These are phyloP conservation scores for Ammodytes marinus DNA, from an alignment of 2,113 vertebrate genomes.

Conservation along the genomic window DNA sequence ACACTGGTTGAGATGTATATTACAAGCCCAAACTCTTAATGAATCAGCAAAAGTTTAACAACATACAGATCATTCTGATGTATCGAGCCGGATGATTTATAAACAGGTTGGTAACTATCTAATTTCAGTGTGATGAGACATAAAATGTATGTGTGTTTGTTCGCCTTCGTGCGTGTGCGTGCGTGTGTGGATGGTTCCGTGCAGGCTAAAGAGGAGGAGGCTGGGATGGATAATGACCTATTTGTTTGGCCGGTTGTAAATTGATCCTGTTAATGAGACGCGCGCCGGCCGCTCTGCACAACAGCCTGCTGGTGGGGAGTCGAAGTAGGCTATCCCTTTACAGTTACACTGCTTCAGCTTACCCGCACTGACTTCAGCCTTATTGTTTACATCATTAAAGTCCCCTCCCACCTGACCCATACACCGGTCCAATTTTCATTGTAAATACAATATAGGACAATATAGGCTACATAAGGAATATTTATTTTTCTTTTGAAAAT, in stretches of 20 bases:
- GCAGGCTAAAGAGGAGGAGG: constrained; percentile 1
- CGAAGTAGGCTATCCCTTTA: constrained; percentile 74
- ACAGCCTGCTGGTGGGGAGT: constrained; percentile 78
- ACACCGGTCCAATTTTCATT: constrained; percentile 10
- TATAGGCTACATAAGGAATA: neutral
- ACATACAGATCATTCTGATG: no score
- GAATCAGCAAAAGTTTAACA: neutral
- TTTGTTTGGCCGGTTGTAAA: constrained; percentile 75
- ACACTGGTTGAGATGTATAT: neutral
- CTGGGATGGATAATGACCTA: constrained; percentile 63
- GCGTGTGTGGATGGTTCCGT: neutral
- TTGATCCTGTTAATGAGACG: constrained; percentile 77
- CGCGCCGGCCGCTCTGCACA: constrained; percentile 50
- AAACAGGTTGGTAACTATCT: neutral
- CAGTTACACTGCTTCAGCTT: constrained; percentile 69
- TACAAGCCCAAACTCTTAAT: neutral
- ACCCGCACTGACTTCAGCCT: constrained; percentile 63
- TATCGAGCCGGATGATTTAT: neutral
- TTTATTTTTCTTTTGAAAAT: no score
- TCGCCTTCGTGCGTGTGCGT: neutral
- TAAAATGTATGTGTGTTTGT: no score
- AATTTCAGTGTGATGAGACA: neutral
- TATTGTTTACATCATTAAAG: constrained; percentile 70
- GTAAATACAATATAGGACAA: neutral
- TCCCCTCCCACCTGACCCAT: neutral